Conservation (phyloP, 2,113 vertebrate species). For the Paralichthys olivaceus region DNA sequence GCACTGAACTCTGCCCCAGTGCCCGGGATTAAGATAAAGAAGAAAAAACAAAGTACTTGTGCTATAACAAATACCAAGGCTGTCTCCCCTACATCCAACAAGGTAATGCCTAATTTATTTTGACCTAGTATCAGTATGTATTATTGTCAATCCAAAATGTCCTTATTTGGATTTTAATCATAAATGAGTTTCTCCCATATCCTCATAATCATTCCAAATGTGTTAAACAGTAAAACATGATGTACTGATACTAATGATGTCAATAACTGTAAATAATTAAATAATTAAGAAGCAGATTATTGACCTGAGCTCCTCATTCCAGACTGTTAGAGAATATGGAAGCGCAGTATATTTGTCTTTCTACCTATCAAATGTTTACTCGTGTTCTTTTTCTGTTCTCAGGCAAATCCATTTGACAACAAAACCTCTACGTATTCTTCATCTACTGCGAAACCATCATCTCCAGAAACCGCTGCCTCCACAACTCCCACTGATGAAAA, state of each 20-base stretch:
- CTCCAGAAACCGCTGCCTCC: conserved; percentile 84
- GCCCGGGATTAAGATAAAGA: conserved; percentile 95
- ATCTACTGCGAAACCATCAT: conserved; percentile 84
- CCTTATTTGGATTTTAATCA: background rate
- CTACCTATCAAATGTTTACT: background rate
- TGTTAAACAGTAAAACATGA: background rate
- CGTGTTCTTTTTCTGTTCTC: background rate
- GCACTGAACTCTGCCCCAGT: conserved; percentile 96
- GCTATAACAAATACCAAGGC: conserved; percentile 77
- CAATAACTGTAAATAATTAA: no score
- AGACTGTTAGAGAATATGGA: no score
- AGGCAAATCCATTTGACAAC: conserved; percentile 90
- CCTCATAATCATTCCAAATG: background rate
- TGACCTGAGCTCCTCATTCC: no score
- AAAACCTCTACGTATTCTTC: conserved; percentile 82
- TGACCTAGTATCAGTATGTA: background rate
- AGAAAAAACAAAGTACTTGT: conserved; percentile 84
- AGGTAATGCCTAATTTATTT: conserved; percentile 80
- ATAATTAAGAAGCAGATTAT: no score
- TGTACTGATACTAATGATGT: no score
- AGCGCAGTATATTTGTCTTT: background rate
- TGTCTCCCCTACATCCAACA: conserved; percentile 89
- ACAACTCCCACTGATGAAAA: conserved; percentile 76
- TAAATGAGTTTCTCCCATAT: background rate
- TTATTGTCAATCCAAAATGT: background rate